These are phyloP conservation scores for Hypselothyrea guttata DNA, from an alignment of 2,888 invertebrate genomes.

Conservation along the genomic window DNA sequence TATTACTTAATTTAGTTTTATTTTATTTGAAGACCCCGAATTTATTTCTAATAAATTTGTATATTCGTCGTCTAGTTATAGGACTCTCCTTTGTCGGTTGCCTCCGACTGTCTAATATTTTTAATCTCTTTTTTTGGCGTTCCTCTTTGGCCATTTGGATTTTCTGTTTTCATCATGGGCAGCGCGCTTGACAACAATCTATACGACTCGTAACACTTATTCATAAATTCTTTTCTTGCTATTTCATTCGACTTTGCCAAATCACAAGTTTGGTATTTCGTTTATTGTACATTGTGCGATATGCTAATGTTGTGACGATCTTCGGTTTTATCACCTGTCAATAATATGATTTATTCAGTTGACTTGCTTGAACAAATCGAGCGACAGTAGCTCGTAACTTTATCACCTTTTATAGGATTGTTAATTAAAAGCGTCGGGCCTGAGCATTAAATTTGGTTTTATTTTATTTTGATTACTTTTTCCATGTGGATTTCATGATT, in stretches of 20 bases:
- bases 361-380: conserved; percentile 17
- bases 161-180: conserved; percentile 42
- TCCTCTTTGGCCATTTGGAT: conserved; percentile 10
- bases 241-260: conserved; percentile 25
- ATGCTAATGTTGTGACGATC: conserved; percentile 19
- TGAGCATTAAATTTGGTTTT: conserved; percentile 5
- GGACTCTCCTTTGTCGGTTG: no score
- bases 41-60: no score
- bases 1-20: no score
- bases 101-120: not conserved
- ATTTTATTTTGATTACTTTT: not conserved
- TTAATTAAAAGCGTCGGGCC: conserved; percentile 21
- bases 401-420: conserved; percentile 31
- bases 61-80: no score
- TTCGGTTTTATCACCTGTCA: conserved; percentile 2
- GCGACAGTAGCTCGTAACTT: conserved; percentile 11
- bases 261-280: conserved; percentile 56
- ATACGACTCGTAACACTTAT: conserved; percentile 9
- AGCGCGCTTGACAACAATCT: conserved; percentile 46
- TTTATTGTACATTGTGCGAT: conserved; percentile 13
- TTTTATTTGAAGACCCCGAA: no score
- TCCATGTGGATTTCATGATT: conserved; percentile 26
- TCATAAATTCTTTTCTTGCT: conserved; percentile 4
- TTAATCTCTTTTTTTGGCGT: not conserved
- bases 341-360: conserved; percentile 19